Evolutionary conservation across 2,113 vertebrate genomes (phyloP), one percentile per base, ranked within the genome.

Genomic region (Petroica traversi): DNA sequence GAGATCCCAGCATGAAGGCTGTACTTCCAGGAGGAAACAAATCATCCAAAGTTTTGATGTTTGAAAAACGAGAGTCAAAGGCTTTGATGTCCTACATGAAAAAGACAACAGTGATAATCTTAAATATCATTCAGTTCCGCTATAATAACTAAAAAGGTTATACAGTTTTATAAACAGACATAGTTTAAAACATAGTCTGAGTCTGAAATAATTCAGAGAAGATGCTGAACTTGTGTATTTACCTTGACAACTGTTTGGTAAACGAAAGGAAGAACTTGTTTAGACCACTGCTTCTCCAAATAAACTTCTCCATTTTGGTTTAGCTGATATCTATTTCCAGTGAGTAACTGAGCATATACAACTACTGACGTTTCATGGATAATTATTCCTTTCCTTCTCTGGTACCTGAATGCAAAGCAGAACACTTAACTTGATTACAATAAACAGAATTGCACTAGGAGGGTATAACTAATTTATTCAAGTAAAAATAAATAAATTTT

Each of bases 281-380:
- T 99, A 91, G 99, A 98, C 99, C 99, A 99, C 92, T 99, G 99
- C 81, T 99, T 99, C 97, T 99, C 99, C 80, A 99, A 97, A 94
- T 97, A 98, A 86, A 99, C 99, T 40, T 98, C 98, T 59, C 99
- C 99, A n/a, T 97, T 98, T 76, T 98, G 98, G 94, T 97, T 98
- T 55, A 99, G 97, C 52, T 99, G 98, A 12, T 99, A 99, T 80
- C 98, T 99, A 81, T 97, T 98, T 52, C 99, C 99, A 38, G 99
- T 98, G 77, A 99, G 98, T 96, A 99, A 94, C 94, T 99, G 99
- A 80, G 98, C 98, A 63, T 99, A 99, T 13, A 99, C 64, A 96
- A 99, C 80, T 90, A 98, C 96, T 6, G 90, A 95, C 1, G 99
- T 99, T 84, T 99, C 98, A 31, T 99, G 98, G 87, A 99, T 98